Percentiles rank a stretch among this genome's conserved stretches.
These are phyloP conservation scores for Formica selysi DNA, from an alignment of 1,140 invertebrate species.

Conservation along the genomic window DNA sequence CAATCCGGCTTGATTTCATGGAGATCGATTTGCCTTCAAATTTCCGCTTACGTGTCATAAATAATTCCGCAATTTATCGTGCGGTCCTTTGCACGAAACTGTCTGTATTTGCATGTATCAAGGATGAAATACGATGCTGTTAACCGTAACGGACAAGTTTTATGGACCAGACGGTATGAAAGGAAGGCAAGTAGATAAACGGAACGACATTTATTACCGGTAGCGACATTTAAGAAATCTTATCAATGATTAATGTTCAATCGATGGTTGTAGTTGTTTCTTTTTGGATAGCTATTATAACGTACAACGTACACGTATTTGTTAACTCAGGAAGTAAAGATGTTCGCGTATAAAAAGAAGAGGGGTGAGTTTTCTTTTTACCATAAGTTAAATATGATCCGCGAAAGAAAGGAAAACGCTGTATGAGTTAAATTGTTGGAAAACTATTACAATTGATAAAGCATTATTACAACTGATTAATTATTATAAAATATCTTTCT, in stretches of 20 bases:
- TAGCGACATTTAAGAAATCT: slow-evolving; percentile 67
- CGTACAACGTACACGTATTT: slow-evolving; percentile 19
- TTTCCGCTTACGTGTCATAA: slow-evolving; percentile 46
- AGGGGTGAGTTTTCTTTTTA: background rate
- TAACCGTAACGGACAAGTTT: slow-evolving; percentile 71
- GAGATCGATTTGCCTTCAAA: slow-evolving; percentile 24
- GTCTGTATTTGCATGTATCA: slow-evolving; percentile 53
- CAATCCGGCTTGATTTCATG: slow-evolving; percentile 14
- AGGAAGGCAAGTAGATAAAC: slow-evolving; percentile 67
- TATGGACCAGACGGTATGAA: slow-evolving; percentile 60
- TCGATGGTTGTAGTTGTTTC: slow-evolving; percentile 29
- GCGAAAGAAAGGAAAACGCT: background rate
- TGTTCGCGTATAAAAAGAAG: background rate
- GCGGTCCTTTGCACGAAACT: slow-evolving; percentile 24
- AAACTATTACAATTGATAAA: background rate
- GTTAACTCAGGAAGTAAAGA: slow-evolving; percentile 37
- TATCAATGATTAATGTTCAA: slow-evolving; percentile 74
- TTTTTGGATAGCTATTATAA: slow-evolving; percentile 11
- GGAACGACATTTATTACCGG: slow-evolving; percentile 65
- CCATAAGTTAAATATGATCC: background rate
- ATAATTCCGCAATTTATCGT: slow-evolving; percentile 57
- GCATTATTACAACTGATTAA: background rate
- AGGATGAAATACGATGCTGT: slow-evolving; percentile 59
- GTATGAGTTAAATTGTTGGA: background rate
- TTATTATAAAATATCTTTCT: background rate